Evolutionary conservation across 2,797 vertebrate species (phyloP), one percentile per base, ranked within the genome.

Genomic region (Bovichtus variegatus): DNA sequence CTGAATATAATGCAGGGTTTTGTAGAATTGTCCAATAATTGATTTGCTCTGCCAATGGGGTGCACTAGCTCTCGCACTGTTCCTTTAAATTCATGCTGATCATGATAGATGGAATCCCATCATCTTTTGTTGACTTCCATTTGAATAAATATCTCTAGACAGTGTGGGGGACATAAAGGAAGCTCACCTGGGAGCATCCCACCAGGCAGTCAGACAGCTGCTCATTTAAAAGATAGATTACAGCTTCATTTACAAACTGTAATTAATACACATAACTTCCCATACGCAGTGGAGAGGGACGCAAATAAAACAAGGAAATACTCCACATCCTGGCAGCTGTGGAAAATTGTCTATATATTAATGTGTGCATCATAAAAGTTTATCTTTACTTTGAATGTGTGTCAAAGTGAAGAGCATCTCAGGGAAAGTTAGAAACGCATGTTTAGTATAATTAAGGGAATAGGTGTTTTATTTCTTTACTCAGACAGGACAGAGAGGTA

Each of bases 221-320:
- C 72, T 89, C 64, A 84, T 90, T 84, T 87, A 74, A 81, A 86
- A 87, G 84, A 90, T 84, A 79, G 78, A 91, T 87, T 87, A 89
- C 81, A 74, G 61, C 83, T 89, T 91, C 74, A 87, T 91, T 83
- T 75, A 74, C 73, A 81, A 80, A 80, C 72, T 88, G 85, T 89
- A 90, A 91, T 91, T 89, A 89, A 89, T 87, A 86, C 53, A 55
- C 62, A 76, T 69, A 77, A 53, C 50, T 72, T 59, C 50, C 27
- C 21, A 54, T 68, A 59, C 9, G 49, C 46, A 53, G 25, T 13
- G 23, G 36, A 54, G 31, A 63, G 53, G 65, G 31, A 68, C 19
- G 71, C 15, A 3, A 61, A 69, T 41, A 60, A 61, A 75, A 64
- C 25, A 61, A 67, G 49, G 29, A 60, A 50, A 68, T 58, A 27